Conservation (phyloP, 2,113 vertebrate species). For the Myotis brandtii region DNA sequence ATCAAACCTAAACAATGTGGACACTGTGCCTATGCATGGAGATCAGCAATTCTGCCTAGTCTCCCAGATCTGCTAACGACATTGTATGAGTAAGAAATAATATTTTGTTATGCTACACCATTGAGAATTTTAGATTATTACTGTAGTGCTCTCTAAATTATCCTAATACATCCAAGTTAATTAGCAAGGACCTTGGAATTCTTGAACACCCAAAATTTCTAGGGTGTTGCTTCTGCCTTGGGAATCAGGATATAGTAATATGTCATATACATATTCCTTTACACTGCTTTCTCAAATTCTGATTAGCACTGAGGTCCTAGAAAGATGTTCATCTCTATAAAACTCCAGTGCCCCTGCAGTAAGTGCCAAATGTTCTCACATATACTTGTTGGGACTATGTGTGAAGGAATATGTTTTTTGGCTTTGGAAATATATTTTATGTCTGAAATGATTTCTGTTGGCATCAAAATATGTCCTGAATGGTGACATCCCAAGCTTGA, state of each 20-base stretch:
- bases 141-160: neutral
- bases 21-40: neutral
- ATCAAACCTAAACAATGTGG: neutral
- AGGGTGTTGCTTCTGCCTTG: constrained; percentile 31
- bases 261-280: neutral
- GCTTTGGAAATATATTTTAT: constrained; percentile 49
- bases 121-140: neutral
- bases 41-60: neutral
- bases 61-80: neutral
- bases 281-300: constrained; percentile 25
- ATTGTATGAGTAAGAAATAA: constrained; percentile 29
- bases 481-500: constrained; percentile 50
- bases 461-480: constrained; percentile 55
- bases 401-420: constrained; percentile 1
- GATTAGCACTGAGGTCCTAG: neutral
- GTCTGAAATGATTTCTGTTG: constrained; percentile 64
- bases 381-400: neutral
- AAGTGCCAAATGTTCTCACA: constrained; percentile 9
- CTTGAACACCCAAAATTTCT: neutral
- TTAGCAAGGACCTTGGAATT: constrained; percentile 43
- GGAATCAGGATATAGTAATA: constrained; percentile 27
- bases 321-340: neutral
- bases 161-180: constrained; percentile 21
- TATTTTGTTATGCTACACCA: neutral
- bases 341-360: neutral